phyloP scores from a whole-genome alignment of 1,140 invertebrate species.

The Tetranychus urticae region DNA sequence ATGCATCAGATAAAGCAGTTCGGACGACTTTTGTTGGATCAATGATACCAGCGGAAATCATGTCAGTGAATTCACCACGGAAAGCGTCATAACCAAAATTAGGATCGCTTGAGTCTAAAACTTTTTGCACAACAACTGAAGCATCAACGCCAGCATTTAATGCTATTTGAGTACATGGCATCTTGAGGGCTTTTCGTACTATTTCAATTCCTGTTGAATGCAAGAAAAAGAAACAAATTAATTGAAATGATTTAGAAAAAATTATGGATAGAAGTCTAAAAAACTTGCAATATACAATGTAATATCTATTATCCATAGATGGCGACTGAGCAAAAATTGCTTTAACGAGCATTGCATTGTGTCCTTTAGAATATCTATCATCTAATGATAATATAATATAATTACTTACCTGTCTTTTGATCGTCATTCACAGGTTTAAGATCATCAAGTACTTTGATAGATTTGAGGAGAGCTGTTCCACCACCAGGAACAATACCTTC shows the following conservation, averaged over 20 bases:
- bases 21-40: slow-evolving; percentile 96
- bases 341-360: no score
- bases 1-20: slow-evolving; percentile 86
- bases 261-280: no score
- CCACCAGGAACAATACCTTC: slow-evolving; percentile 98
- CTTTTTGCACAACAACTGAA: slow-evolving; percentile 65
- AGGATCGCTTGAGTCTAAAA: slow-evolving; percentile 29
- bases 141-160: slow-evolving; percentile 88
- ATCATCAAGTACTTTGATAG: slow-evolving; percentile 43
- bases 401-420: slow-evolving; percentile 27
- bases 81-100: slow-evolving; percentile 84
- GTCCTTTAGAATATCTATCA: no score
- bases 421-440: slow-evolving; percentile 55
- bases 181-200: slow-evolving; percentile 63
- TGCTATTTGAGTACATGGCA: slow-evolving; percentile 87
- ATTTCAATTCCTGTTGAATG: slow-evolving; percentile 28
- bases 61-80: slow-evolving; percentile 79
- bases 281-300: no score
- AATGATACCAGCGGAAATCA: slow-evolving; percentile 93
- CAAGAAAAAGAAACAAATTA: neutral
- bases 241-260: neutral
- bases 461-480: slow-evolving; percentile 79
- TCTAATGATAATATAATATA: no score
- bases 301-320: no score
- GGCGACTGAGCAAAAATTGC: no score